Evolutionary conservation across 2,113 vertebrate species (phyloP), one percentile per base, ranked within the genome.

Genomic region (Oplegnathus fasciatus): DNA sequence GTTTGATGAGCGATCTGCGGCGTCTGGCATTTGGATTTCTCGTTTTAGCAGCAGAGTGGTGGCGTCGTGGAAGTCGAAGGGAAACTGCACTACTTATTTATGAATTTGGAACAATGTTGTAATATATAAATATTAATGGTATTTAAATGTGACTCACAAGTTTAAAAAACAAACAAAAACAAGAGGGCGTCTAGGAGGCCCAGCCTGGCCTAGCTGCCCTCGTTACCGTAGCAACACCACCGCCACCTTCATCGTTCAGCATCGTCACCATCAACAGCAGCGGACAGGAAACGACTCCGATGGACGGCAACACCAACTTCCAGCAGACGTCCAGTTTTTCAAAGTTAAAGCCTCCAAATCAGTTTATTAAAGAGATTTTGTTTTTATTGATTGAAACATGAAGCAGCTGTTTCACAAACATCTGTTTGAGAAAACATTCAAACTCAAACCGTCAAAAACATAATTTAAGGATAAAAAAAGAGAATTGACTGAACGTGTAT

Each of bases 11-110:
- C 14, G 48, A 54, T 32, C 44, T 50, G 72, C 65, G 14, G 54
- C 65, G 11, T 83, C 26, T 14, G 17, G 10, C 17, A 18, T 44
- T 54, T 44, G 60, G 60, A 50, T 75, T 75, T 75, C 52, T 64
- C 13, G 20, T 60, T 64, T 52, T 58, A 71, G 46, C 48, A 9
- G 58, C 55, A 30, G 65, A 46, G 68, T 13, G 20, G 28, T 32
- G 17, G 15, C 17, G 57, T 73, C 3, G 28, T 54, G 54, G 82
- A 82, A 61, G 78, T 72, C 34, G 54, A 37, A 78, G 50, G 62
- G 72, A 88, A 84, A 70, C 86, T 86, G 89, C 88, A 92, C 91
- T 92, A 84, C 90, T 75, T 90, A 89, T 86, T 89, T 91, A 90
- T 91, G 37, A 86, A 84, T 90, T 88, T 89, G 88, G 84, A 93